Conservation (phyloP, 1,140 invertebrate genomes). For the Pygmarrhopalites habei region DNA sequence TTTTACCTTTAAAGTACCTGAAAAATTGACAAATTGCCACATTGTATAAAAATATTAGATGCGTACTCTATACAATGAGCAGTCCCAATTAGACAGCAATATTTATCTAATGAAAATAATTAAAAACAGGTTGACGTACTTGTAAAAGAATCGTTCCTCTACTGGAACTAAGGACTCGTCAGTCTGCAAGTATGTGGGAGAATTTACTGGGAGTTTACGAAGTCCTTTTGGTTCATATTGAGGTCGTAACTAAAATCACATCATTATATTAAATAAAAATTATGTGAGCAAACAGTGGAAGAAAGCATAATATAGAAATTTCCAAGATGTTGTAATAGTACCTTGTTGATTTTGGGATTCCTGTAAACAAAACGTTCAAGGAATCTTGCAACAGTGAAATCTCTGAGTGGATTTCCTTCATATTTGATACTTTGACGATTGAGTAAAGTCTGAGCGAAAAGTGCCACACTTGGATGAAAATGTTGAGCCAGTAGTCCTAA, state of each 20-base stretch:
- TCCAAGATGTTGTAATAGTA: conserved; percentile 27
- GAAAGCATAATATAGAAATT: no score
- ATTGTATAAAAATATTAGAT: no score
- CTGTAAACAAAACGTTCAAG: conserved; percentile 92
- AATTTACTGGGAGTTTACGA: conserved; percentile 58
- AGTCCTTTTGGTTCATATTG: conserved; percentile 51
- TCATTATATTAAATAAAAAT: conserved; percentile 11
- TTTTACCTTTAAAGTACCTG: conserved; percentile 41
- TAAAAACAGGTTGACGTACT: conserved; percentile 49
- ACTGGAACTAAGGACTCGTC: conserved; percentile 63
- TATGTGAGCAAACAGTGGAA: not conserved
- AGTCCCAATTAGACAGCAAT: no score
- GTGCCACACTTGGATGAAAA: conserved; percentile 81
- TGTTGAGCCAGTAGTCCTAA: conserved; percentile 62
- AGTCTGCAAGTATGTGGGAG: conserved; percentile 60
- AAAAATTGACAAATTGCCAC: no score
- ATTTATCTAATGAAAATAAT: no score
- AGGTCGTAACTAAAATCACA: conserved; percentile 28
- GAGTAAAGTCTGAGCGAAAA: conserved; percentile 79
- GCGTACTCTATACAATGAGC: no score
- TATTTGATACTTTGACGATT: conserved; percentile 69
- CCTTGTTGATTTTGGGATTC: conserved; percentile 71
- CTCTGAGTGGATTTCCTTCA: conserved; percentile 82
- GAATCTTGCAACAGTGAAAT: conserved; percentile 82
- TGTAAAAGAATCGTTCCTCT: conserved; percentile 73